phyloP scores from a whole-genome alignment of 2,888 invertebrate species.

The Polylopha cassiicola region DNA sequence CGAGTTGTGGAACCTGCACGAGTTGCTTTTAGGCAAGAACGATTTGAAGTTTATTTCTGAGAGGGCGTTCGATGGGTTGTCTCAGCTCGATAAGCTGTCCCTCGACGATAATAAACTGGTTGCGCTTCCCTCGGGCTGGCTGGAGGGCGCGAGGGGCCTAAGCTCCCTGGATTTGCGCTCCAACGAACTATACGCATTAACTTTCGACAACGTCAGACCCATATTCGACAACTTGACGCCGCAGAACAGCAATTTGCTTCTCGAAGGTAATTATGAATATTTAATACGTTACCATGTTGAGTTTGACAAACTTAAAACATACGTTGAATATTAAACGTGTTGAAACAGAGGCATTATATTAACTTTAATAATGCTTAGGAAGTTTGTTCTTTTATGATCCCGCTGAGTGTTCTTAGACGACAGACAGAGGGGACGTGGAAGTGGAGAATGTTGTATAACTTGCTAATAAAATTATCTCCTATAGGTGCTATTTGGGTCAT shows the following conservation, averaged over 20 bases:
- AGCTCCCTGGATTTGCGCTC: conserved; percentile 86
- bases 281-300: conserved; percentile 48
- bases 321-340: conserved; percentile 64
- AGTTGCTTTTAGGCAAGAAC: conserved; percentile 83
- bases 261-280: conserved; percentile 81
- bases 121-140: conserved; percentile 82
- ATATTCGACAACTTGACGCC: conserved; percentile 87
- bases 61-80: conserved; percentile 86
- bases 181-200: conserved; percentile 86
- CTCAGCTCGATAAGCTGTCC: conserved; percentile 82
- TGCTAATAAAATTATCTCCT: conserved; percentile 25
- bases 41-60: conserved; percentile 84
- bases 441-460: conserved; percentile 41
- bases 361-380: conserved; percentile 56
- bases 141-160: conserved; percentile 84
- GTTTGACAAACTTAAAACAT: conserved; percentile 58
- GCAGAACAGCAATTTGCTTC: conserved; percentile 83
- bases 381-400: conserved; percentile 63
- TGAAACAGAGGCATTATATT: conserved; percentile 54
- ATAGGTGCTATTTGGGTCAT: no score
- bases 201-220: conserved; percentile 85
- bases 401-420: conserved; percentile 49
- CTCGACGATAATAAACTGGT: conserved; percentile 87
- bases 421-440: conserved; percentile 32
- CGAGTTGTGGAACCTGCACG: conserved; percentile 84